Conservation (phyloP, 2,797 vertebrate species). For the Danio aesculapii region DNA sequence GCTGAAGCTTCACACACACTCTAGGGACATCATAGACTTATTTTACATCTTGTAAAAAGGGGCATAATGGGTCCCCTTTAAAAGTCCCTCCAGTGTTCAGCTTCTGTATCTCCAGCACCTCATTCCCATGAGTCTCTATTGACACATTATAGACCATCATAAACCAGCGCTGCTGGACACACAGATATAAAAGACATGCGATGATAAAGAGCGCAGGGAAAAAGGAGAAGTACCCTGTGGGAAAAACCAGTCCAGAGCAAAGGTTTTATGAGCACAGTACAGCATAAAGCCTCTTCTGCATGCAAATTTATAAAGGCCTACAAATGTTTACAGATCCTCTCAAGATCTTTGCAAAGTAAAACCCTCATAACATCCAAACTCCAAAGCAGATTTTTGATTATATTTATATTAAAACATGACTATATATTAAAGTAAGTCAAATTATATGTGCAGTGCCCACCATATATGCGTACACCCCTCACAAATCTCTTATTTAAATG, state of each 20-base stretch:
- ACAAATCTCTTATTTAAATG: no score
- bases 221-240: conserved; percentile 33
- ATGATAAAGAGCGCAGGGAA: background rate
- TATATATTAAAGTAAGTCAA: no score
- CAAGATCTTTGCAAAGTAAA: background rate
- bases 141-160: conserved; percentile 73
- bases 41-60: no score
- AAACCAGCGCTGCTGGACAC: conserved; percentile 23
- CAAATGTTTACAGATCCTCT: background rate
- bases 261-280: background rate
- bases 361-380: background rate
- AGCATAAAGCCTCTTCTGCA: background rate
- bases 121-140: conserved; percentile 70
- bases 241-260: conserved; percentile 18
- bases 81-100: background rate
- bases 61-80: background rate
- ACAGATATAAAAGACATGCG: background rate
- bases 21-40: no score
- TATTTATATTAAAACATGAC: no score
- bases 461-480: no score
- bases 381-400: no score
- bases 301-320: background rate
- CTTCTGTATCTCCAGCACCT: conserved; percentile 67
- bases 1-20: no score
- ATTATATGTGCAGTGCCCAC: no score